Evolutionary conservation across 1,140 invertebrate species (phyloP), one percentile per base, ranked within the genome.

Genomic region (Oncopodura yosiiana): DNA sequence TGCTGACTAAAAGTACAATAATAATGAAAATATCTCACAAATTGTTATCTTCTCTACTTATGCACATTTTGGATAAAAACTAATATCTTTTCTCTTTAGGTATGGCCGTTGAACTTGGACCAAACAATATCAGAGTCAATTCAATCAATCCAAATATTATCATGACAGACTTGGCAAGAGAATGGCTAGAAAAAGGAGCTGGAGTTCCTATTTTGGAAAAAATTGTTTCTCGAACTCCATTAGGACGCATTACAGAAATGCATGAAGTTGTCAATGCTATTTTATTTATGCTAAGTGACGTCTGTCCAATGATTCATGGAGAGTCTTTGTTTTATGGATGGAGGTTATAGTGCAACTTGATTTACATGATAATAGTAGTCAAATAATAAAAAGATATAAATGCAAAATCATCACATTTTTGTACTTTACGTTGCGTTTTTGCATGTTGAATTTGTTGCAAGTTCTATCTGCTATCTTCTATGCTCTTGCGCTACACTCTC

Each of bases 181-280:
- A 18, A 23, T 26, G 9, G 14, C 19, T 18, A 3, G 34, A 34
- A 21, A 29, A 21, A 1, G 3, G 19, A 4, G 21, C 11, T 37
- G 43, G 30, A 34, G n/a, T 26, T 8, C 4, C 5, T 3, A 27
- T 26, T 9, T 27, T 27, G n/a, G n/a, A 43, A 9, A 12, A 5
- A 27, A n/a, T 39, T 3, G 38, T 51, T 69, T 2, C 9, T 18
- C 16, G 53, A 30, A 61, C 55, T 21, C 55, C 45, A 19, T 30
- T 48, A 23, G 42, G 54, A 23, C 4, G 44, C 18, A 27, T 58
- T 18, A 19, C 36, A 24, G 50, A 59, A 43, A 23, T 54, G 1
- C 24, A 53, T 16, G 49, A 58, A 30, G 44, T 58, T 1, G 36
- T 53, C 16, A 59, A 59, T 18, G 43, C 45, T 0, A 54, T 59